phyloP scores from a whole-genome alignment of 30 jellyfish, hydroid and myxozoan genomes.

The Pseudorhiza aurosa region DNA sequence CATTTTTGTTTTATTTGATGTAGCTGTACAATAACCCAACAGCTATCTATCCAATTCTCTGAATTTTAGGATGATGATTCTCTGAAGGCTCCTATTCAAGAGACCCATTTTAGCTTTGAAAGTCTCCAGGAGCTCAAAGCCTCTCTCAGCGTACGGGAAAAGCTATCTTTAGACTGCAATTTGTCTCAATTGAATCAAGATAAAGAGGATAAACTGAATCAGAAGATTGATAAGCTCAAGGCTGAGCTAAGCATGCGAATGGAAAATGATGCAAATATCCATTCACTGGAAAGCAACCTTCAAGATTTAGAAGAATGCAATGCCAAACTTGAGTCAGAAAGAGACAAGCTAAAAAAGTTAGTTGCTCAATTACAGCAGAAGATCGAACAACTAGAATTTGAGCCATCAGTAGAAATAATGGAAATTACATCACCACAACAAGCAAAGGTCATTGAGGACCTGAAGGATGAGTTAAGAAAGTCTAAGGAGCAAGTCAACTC shows the following conservation, averaged over 20 bases:
- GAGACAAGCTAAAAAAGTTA: slow-evolving; percentile 15
- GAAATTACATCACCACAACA: slow-evolving; percentile 59
- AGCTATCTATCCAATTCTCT: background rate
- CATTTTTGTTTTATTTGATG: too few species aligned
- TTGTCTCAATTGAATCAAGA: background rate
- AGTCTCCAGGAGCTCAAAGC: background rate
- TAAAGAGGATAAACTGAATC: background rate
- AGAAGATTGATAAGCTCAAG: slow-evolving; percentile 6
- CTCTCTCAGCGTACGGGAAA: background rate
- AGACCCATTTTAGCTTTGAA: background rate
- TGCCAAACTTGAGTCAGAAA: background rate
- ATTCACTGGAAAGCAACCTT: background rate
- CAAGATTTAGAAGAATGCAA: background rate
- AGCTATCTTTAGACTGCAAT: background rate
- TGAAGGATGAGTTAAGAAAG: slow-evolving; percentile 29
- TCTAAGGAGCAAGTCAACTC: background rate
- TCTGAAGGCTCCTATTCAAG: slow-evolving; percentile 23
- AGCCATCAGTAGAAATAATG: slow-evolving; percentile 78
- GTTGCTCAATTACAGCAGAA: slow-evolving; percentile 10
- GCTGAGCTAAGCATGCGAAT: slow-evolving; percentile 29
- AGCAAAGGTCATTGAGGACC: slow-evolving; percentile 21
- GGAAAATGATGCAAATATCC: slow-evolving; percentile 27
- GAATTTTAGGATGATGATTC: background rate
- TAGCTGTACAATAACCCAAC: too few species aligned
- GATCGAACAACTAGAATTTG: slow-evolving; percentile 62